phyloP scores from a whole-genome alignment of 2,888 invertebrate species.

The Plagiodera versicolora region DNA sequence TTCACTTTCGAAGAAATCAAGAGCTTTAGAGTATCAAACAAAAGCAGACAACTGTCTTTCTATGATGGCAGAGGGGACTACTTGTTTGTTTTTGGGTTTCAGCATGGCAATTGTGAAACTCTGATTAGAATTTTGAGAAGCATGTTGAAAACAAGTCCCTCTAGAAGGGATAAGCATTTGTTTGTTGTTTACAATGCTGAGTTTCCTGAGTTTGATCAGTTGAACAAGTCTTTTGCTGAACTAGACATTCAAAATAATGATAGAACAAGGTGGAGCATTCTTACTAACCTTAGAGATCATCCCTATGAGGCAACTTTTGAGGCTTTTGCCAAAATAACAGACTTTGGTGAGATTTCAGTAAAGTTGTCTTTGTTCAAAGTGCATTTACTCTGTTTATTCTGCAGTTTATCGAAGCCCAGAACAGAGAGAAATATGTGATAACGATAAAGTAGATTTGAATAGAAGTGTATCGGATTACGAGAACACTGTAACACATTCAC shows the following conservation, averaged over 20 bases:
- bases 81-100: constrained; percentile 83
- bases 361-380: neutral
- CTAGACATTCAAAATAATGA: constrained; percentile 78
- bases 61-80: constrained; percentile 71
- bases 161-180: constrained; percentile 70
- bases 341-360: constrained; percentile 63
- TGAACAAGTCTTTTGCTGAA: constrained; percentile 86
- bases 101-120: constrained; percentile 81
- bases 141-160: constrained; percentile 66
- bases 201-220: constrained; percentile 65
- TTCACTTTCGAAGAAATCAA: constrained; percentile 66
- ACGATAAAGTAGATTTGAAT: constrained; percentile 65
- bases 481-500: constrained; percentile 58
- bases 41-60: constrained; percentile 58
- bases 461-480: constrained; percentile 58
- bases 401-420: constrained; percentile 66
- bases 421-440: constrained; percentile 63
- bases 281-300: constrained; percentile 64
- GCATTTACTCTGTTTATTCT: neutral
- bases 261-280: constrained; percentile 67
- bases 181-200: constrained; percentile 73
- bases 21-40: constrained; percentile 61
- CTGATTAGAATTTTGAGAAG: constrained; percentile 68
- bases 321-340: constrained; percentile 84
- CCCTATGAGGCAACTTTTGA: constrained; percentile 84